phyloP scores from a whole-genome alignment of 2,888 invertebrate genomes.

The Icerya purchasi region DNA sequence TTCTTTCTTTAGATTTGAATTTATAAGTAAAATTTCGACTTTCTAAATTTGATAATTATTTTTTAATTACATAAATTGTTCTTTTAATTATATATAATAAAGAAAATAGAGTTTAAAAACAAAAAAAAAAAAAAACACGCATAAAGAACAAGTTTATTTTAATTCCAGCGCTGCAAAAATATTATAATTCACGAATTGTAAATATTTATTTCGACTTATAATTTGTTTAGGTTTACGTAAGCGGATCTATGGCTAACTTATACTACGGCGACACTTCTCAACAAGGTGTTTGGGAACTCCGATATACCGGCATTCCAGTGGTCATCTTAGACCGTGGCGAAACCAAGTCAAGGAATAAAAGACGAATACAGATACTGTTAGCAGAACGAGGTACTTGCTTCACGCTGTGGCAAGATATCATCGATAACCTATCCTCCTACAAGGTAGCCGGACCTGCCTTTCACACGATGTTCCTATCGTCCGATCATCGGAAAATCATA shows the following conservation, averaged over 20 bases:
- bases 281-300: conserved; percentile 39
- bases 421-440: conserved; percentile 57
- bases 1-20: too few relatives aligned
- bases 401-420: conserved; percentile 56
- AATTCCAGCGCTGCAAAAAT: too few relatives aligned
- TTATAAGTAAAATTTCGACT: too few relatives aligned
- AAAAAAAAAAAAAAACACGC: too few relatives aligned
- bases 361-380: conserved; percentile 44
- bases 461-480: conserved; percentile 59
- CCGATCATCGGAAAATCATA: conserved; percentile 50
- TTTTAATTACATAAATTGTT: too few relatives aligned
- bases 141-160: too few relatives aligned
- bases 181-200: too few relatives aligned
- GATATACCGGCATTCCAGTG: conserved; percentile 57
- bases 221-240: conserved; percentile 42
- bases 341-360: conserved; percentile 41
- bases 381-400: conserved; percentile 63
- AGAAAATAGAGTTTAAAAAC: too few relatives aligned
- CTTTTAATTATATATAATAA: too few relatives aligned
- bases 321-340: conserved; percentile 55
- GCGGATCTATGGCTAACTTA: conserved; percentile 49
- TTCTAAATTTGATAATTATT: too few relatives aligned
- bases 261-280: conserved; percentile 37
- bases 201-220: conserved; percentile 5
- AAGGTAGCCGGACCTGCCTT: conserved; percentile 44